phyloP scores from a whole-genome alignment of 2,888 invertebrate species.

The Incurvaria masculella region DNA sequence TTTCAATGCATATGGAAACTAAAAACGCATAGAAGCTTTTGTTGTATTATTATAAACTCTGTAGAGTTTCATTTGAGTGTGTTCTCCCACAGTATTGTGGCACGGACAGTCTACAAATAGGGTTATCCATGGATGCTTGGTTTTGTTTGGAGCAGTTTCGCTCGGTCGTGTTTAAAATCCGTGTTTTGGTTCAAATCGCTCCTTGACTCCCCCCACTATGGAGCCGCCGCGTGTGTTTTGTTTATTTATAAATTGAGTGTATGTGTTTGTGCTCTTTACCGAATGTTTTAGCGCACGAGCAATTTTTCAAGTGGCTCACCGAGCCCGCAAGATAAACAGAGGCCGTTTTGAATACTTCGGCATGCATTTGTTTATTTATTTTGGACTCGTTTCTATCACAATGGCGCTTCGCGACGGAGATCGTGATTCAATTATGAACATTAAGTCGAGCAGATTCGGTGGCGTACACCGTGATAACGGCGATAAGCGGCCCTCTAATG shows the following conservation, averaged over 20 bases:
- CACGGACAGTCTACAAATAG: constrained; percentile 7
- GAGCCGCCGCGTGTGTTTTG: constrained; percentile 17
- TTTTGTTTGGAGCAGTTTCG: constrained; percentile 13
- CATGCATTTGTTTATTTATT: constrained; percentile 29
- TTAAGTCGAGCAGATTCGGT: background rate
- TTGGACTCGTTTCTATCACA: constrained; percentile 1
- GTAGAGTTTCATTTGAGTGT: constrained; percentile 4
- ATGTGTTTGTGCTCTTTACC: constrained; percentile 18
- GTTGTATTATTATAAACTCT: constrained; percentile 20
- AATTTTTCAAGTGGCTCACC: constrained; percentile 28
- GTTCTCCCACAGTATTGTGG: constrained; percentile 7
- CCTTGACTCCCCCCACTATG: constrained; percentile 21
- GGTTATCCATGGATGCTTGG: constrained; percentile 6
- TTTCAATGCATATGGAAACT: background rate
- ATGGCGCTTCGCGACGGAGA: background rate
- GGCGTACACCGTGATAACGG: background rate
- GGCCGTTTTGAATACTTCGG: constrained; percentile 22
- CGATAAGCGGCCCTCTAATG: background rate
- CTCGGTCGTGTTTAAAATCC: constrained; percentile 21
- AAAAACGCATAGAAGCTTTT: constrained; percentile 7
- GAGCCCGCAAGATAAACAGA: constrained; percentile 26
- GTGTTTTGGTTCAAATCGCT: constrained; percentile 31
- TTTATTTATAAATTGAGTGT: constrained; percentile 44
- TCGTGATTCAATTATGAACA: background rate
- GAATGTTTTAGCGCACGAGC: background rate